These are phyloP conservation scores for Phrynocephalus vlangalii DNA, from an alignment of 2,797 vertebrate species.

Conservation along the genomic window DNA sequence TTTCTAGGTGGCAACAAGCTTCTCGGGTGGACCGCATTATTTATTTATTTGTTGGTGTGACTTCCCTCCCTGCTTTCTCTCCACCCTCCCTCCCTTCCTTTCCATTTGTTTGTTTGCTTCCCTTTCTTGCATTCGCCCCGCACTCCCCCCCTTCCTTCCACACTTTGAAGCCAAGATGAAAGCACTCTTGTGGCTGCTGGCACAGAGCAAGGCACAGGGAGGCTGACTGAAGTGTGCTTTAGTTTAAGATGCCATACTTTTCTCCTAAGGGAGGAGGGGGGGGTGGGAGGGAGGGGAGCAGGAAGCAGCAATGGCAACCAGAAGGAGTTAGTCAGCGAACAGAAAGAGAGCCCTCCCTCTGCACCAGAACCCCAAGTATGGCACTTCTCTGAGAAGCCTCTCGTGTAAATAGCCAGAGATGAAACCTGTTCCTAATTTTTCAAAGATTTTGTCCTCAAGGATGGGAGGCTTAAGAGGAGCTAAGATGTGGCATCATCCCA, in stretches of 20 bases:
- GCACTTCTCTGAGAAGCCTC: slow-evolving; percentile 71
- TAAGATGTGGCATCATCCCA: slow-evolving; percentile 73
- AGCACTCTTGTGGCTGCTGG: slow-evolving; percentile 81
- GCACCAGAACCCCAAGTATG: slow-evolving; percentile 61
- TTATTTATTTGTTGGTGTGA: slow-evolving; percentile 2
- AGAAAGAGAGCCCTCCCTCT: slow-evolving; percentile 20
- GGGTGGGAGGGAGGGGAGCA: slow-evolving; percentile 21
- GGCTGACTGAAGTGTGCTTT: slow-evolving; percentile 80
- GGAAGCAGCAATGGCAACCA: slow-evolving; percentile 16
- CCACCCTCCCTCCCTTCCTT: slow-evolving; percentile 55
- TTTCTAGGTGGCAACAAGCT: slow-evolving; percentile 49
- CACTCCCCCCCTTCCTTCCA: slow-evolving; percentile 62
- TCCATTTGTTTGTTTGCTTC: slow-evolving; percentile 79
- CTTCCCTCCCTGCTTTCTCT: slow-evolving; percentile 44
- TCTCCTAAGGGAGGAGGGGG: slow-evolving; percentile 46
- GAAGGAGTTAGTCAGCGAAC: slow-evolving; percentile 74
- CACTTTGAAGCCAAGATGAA: slow-evolving; percentile 85
- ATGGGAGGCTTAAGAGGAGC: slow-evolving; percentile 65
- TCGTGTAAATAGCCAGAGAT: slow-evolving; percentile 68
- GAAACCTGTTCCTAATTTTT: slow-evolving; percentile 79
- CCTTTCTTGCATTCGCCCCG: slow-evolving; percentile 69
- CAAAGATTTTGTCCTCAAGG: slow-evolving; percentile 77
- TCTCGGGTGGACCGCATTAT: neutral
- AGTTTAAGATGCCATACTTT: slow-evolving; percentile 80
- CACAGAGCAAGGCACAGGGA: slow-evolving; percentile 70